Base-by-base conservation (phyloP, 2,797 vertebrate genomes). In the Ctenopoma kingsleyae region DNA sequence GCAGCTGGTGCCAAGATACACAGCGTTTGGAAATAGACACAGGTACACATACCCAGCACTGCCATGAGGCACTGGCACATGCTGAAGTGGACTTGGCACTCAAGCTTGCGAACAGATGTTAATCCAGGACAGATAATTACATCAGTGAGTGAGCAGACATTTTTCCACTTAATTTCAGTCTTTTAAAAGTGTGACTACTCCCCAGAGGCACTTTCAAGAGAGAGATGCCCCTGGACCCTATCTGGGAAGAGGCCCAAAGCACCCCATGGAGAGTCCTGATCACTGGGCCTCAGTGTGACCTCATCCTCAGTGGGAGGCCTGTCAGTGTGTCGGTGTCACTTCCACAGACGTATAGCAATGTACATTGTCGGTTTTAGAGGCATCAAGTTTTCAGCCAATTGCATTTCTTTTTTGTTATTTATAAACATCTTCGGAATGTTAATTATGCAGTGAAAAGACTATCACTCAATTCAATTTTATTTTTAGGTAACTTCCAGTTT, bases 61-160 rank as follows among this genome's bases (percentile, higher is more conserved):
- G 87, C 89, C 84, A 89, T 75, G 22, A 89, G 88, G 72, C 74
- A 81, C 88, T 93, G 93, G 94, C 93, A 92, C 91, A 85, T 78
- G 85, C 54, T 85, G 83, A 89, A 92, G 90, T 91, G 88, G 90
- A 94, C 93, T 93, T 94, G 94, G 94, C 93, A 92, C 78, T 64
- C 57, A 8, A 68, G 84, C 86, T 74, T 60, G 77, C 11, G 91
- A 95, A 92, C 94, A 95, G 94, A 95, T 95, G 94, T 93, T 95
- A 93, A 94, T 94, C 92, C 93, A 92, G 93, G 93, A 93, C 92
- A 94, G 93, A 94, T 95, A 94, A 95, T 95, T 95, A 94, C 93
- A 94, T 95, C 91, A 94, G 93, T 90, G 89, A 91, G 87, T 64
- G 91, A 94, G 93, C 92, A 93, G 93, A 94, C 93, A 93, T 94